Evolutionary conservation across 2,888 invertebrate species (phyloP), one percentile per base, ranked within the genome.

Genomic region (Matsumyia berberina): DNA sequence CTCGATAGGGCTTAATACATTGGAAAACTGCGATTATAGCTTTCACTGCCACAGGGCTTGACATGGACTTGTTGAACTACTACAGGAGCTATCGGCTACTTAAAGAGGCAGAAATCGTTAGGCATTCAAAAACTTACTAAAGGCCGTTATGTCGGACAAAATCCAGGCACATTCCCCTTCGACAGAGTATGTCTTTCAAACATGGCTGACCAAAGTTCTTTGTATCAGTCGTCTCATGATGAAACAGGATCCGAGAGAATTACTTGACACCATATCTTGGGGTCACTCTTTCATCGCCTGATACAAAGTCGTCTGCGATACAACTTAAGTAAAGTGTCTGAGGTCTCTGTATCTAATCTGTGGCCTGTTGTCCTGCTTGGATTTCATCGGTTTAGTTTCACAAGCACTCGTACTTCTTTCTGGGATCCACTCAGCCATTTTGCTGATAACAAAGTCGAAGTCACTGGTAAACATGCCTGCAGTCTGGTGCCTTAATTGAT

Each of bases 401-500:
- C 29, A 24, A 53, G 51, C 53, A 39, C 39, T 66, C n/a, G n/a
- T n/a, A n/a, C n/a, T n/a, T n/a, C n/a, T 39, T 39, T 15, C 66
- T 19, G 51, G 29, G 51, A 66, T 39, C 51, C 39, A 53, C 39
- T 66, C 66, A 39, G 29, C 53, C 39, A 39, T 15, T 46, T 53
- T 66, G 29, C 39, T 66, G 66, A 66, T 66, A 66, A 60, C 39
- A 42, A 60, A 72, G 51, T 42, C 29, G 5, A 31, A 58, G 39
- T 42, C 49, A 60, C 31, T 31, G 51, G n/a, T 39, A 72, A 60
- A 72, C 49, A 72, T 33, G 72, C 39, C 49, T 37, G 37, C 17
- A 15, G 46, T 58, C 72, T 42, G 51, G 4, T 58, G 58, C 24
- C 58, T 70, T 58, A 70, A 72, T 72, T 73, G 62, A 73, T 62